phyloP scores from a whole-genome alignment of 2,888 invertebrate genomes.

The Caenorhabditis macrosperma region DNA sequence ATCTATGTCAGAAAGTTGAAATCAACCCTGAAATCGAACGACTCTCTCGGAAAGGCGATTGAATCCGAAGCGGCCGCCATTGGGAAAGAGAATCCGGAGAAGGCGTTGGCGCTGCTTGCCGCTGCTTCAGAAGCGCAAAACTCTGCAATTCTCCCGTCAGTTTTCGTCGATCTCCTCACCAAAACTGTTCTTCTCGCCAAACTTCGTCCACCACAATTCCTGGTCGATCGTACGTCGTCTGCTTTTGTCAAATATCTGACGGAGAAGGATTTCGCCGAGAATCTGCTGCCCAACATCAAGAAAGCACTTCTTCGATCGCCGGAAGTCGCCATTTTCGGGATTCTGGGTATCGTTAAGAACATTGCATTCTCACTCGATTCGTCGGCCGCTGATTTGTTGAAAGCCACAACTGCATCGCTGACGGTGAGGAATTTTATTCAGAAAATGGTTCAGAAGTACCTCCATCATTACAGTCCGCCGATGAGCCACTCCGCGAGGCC shows the following conservation, averaged over 20 bases:
- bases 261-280: slow-evolving; percentile 84
- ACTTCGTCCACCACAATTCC: slow-evolving; percentile 38
- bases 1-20: slow-evolving; percentile 40
- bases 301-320: slow-evolving; percentile 94
- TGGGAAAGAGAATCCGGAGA: slow-evolving; percentile 36
- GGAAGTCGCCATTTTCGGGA: slow-evolving; percentile 86
- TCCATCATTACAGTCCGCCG: slow-evolving; percentile 24
- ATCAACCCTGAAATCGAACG: slow-evolving; percentile 7
- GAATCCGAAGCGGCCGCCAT: background rate
- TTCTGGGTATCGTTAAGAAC: slow-evolving; percentile 45
- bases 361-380: slow-evolving; percentile 51
- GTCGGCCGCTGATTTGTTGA: slow-evolving; percentile 55
- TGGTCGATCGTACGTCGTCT: slow-evolving; percentile 35
- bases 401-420: slow-evolving; percentile 40
- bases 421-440: background rate
- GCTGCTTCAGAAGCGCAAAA: slow-evolving; percentile 10
- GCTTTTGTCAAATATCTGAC: slow-evolving; percentile 29
- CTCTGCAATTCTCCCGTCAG: background rate
- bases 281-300: slow-evolving; percentile 89
- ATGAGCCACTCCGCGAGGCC: slow-evolving; percentile 40
- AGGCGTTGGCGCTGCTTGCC: slow-evolving; percentile 43
- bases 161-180: slow-evolving; percentile 49
- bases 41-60: background rate
- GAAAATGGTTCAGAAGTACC: too few species aligned
- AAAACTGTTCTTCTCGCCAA: slow-evolving; percentile 59